These are phyloP conservation scores for Hypotaenidia okinawae DNA, from an alignment of 2,797 vertebrate genomes.

Conservation along the genomic window DNA sequence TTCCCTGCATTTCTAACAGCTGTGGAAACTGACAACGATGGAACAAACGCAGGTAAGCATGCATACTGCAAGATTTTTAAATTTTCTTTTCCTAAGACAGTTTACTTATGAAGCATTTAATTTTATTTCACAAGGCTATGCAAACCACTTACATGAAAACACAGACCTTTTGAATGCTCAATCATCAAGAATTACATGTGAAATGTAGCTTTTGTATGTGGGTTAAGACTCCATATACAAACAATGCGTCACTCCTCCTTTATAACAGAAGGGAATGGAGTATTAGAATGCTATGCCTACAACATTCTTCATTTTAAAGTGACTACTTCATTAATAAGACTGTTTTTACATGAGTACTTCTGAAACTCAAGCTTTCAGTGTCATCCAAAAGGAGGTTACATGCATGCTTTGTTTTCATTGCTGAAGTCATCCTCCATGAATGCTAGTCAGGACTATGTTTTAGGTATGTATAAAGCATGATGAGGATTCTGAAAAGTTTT, in stretches of 20 bases:
- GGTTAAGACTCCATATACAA: constrained; percentile 18
- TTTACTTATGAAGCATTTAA: background rate
- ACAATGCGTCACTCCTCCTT: constrained; percentile 63
- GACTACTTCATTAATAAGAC: constrained; percentile 11
- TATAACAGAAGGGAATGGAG: constrained; percentile 74
- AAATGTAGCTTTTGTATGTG: constrained; percentile 28
- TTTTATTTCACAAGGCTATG: constrained; percentile 9
- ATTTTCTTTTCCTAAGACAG: background rate
- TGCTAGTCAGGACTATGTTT: constrained; percentile 9
- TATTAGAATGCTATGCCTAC: constrained; percentile 45
- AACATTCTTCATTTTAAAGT: constrained; percentile 57
- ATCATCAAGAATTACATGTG: constrained; percentile 23
- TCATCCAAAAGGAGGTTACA: constrained; percentile 19
- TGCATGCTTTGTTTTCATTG: background rate
- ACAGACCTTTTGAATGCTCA: constrained; percentile 41
- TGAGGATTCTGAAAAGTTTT: constrained; percentile 26
- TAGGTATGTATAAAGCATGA: background rate
- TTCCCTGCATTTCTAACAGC: background rate
- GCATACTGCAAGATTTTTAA: background rate
- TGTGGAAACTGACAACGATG: background rate
- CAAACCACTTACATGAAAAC: constrained; percentile 20
- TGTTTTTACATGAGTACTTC: constrained; percentile 12
- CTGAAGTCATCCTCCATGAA: constrained; percentile 5
- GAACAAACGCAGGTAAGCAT: background rate
- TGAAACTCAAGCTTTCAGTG: constrained; percentile 3